Percentiles rank a stretch among this genome's conserved stretches.
Conservation (phyloP, 1,140 invertebrate genomes). For the Micrasema minimum region DNA sequence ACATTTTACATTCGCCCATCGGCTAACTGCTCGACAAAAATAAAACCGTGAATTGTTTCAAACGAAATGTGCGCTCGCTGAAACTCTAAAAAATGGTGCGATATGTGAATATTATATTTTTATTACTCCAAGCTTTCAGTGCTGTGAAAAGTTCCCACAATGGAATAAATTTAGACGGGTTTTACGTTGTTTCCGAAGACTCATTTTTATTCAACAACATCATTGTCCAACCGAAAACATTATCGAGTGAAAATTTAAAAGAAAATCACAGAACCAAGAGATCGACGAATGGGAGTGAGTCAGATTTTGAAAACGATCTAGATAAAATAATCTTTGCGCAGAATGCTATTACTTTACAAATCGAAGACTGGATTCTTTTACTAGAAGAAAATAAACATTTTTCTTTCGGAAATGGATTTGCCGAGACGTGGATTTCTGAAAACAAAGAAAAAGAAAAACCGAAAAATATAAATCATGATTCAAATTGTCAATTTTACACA, state of each 20-base stretch:
- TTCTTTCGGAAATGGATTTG: slow-evolving; percentile 40
- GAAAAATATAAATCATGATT: background rate
- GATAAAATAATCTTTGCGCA: slow-evolving; percentile 33
- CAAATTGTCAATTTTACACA: slow-evolving; percentile 48
- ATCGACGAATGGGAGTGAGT: slow-evolving; percentile 16
- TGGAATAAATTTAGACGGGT: slow-evolving; percentile 8
- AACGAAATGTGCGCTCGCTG: too few species aligned
- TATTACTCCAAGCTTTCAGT: too few species aligned
- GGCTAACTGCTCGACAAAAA: too few species aligned
- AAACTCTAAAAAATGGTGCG: too few species aligned
- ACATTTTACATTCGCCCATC: too few species aligned
- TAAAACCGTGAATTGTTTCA: too few species aligned
- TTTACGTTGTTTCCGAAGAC: slow-evolving; percentile 25
- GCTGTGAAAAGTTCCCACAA: background rate
- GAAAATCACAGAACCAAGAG: slow-evolving; percentile 35
- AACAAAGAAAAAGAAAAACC: slow-evolving; percentile 14
- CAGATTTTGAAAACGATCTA: slow-evolving; percentile 37
- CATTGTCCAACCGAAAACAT: slow-evolving; percentile 39
- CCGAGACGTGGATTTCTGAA: slow-evolving; percentile 46
- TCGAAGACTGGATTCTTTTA: slow-evolving; percentile 49
- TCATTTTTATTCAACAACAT: slow-evolving; percentile 43
- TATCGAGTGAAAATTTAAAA: background rate
- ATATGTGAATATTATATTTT: too few species aligned
- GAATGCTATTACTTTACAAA: slow-evolving; percentile 33
- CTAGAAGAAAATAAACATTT: slow-evolving; percentile 46